Evolutionary conservation across 2,888 invertebrate genomes (phyloP).

Genomic region (Plagiodera versicolora): DNA sequence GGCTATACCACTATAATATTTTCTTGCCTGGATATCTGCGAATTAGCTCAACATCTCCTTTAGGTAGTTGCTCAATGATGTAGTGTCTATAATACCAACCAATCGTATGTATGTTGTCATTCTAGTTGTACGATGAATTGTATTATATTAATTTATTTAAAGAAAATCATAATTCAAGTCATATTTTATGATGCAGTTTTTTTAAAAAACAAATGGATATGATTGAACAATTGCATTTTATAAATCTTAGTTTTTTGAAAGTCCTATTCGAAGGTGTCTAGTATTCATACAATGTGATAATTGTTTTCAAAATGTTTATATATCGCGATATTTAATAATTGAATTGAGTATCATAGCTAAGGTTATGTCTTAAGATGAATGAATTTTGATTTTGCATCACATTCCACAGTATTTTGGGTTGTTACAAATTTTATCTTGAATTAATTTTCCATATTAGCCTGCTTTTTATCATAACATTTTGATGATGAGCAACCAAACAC

Average conservation of each 20-base stretch:
- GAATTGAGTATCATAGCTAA: constrained; percentile 27
- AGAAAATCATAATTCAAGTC: constrained; percentile 18
- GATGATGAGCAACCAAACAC: not conserved
- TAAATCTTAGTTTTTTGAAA: constrained; percentile 15
- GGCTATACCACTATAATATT: not conserved
- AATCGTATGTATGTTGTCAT: constrained; percentile 4
- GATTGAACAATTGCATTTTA: no score
- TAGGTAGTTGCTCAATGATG: not conserved
- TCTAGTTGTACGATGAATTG: constrained; percentile 1
- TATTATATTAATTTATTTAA: constrained; percentile 18
- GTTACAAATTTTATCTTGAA: constrained; percentile 32
- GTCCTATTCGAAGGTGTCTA: constrained; percentile 38
- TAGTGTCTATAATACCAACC: not conserved
- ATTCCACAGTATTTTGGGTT: constrained; percentile 38
- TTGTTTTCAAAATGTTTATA: constrained; percentile 22
- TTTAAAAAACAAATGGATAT: no score
- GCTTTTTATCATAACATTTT: not conserved
- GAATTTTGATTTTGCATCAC: constrained; percentile 35
- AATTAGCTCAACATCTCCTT: not conserved
- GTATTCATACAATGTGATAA: constrained; percentile 43
- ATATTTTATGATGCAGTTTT: constrained; percentile 24
- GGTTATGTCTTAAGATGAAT: constrained; percentile 33
- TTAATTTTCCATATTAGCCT: not conserved
- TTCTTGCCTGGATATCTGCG: not conserved
- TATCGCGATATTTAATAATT: constrained; percentile 23